Percentiles rank a stretch among this genome's conserved stretches.
Conservation (phyloP, 2,113 vertebrate genomes). For the Dissostichus mawsoni region DNA sequence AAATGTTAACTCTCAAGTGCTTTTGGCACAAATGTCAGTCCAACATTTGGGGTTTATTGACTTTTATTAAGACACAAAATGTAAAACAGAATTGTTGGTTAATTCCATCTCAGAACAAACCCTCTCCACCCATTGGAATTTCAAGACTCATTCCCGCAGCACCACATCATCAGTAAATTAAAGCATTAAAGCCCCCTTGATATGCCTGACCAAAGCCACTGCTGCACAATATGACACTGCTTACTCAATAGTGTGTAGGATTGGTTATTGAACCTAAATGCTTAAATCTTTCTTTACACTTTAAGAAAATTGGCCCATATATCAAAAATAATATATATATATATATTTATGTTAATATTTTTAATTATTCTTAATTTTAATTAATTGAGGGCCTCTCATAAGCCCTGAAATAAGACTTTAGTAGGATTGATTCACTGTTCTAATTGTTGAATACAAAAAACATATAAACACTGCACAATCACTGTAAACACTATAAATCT, state of each 20-base stretch:
- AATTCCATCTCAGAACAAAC: constrained; percentile 5
- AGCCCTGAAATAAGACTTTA: too few relatives aligned
- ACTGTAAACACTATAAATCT: too few relatives aligned
- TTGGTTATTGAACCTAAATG: neutral
- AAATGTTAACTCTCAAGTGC: neutral
- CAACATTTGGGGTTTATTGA: neutral
- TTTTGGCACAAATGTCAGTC: neutral
- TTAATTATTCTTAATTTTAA: too few relatives aligned
- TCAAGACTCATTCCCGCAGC: constrained; percentile 19
- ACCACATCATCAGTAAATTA: constrained; percentile 10
- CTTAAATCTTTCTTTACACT: neutral
- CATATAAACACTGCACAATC: too few relatives aligned
- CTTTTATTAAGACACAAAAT: neutral
- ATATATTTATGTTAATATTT: too few relatives aligned
- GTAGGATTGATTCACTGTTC: too few relatives aligned
- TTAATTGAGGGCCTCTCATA: too few relatives aligned
- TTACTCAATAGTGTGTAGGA: too few relatives aligned
- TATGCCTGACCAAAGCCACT: neutral
- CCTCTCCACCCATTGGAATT: neutral
- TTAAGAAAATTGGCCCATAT: too few relatives aligned
- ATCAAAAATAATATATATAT: too few relatives aligned
- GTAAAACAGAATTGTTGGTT: constrained; percentile 6
- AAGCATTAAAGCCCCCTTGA: neutral
- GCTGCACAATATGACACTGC: too few relatives aligned
- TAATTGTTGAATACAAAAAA: too few relatives aligned